Conservation (phyloP, 1,140 invertebrate genomes). For the Antheraea pernyi region DNA sequence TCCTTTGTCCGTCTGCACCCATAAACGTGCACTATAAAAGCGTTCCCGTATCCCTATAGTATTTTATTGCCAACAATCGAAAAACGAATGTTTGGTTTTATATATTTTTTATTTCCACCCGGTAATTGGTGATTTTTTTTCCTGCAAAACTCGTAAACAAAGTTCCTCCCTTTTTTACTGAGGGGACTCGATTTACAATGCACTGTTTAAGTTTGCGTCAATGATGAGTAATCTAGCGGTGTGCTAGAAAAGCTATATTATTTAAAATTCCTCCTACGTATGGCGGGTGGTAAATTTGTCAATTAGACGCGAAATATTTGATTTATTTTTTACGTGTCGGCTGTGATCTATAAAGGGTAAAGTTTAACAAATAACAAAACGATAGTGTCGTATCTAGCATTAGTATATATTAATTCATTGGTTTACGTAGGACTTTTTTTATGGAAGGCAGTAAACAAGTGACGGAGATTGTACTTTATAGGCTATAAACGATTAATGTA, state of each 20-base stretch:
- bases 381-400: too few relatives aligned
- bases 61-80: constrained; percentile 18
- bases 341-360: too few relatives aligned
- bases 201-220: neutral
- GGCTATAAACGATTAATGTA: too few relatives aligned
- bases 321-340: too few relatives aligned
- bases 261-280: neutral
- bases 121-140: neutral
- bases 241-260: neutral
- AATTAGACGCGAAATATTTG: too few relatives aligned
- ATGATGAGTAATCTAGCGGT: neutral
- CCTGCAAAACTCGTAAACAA: neutral
- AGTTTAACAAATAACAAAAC: too few relatives aligned
- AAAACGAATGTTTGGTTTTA: constrained; percentile 16
- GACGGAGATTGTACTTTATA: too few relatives aligned
- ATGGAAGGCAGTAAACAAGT: too few relatives aligned
- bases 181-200: neutral
- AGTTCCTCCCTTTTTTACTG: neutral
- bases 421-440: too few relatives aligned
- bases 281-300: too few relatives aligned
- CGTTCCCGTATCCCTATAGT: constrained; percentile 17
- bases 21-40: constrained; percentile 19
- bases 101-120: constrained; percentile 9
- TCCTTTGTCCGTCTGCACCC: neutral
- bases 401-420: too few relatives aligned